Evolutionary conservation across 2,113 vertebrate species (phyloP).

Genomic region (Chionis minor): DNA sequence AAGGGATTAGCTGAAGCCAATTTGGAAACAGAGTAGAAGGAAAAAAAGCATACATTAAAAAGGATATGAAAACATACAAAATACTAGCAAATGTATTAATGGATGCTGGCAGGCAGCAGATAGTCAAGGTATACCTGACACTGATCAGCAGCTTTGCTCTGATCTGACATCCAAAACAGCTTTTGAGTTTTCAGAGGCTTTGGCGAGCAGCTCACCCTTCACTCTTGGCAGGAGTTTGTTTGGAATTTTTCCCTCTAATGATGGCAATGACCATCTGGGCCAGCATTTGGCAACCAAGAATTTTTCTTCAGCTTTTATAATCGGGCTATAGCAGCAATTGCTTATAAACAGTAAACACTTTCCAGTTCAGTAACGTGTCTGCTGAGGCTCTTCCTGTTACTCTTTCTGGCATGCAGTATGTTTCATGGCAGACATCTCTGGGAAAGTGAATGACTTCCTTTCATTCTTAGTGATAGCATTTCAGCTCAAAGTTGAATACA

Average conservation of each 20-base stretch:
- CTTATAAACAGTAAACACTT: neutral
- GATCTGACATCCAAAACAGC: neutral
- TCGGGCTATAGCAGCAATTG: neutral
- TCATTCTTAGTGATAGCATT: neutral
- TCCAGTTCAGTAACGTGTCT: neutral
- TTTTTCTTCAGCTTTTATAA: slow-evolving; percentile 9
- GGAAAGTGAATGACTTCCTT: neutral
- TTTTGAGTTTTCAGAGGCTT: neutral
- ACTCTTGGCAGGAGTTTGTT: neutral
- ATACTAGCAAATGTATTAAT: neutral
- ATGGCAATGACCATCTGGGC: neutral
- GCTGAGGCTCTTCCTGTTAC: neutral
- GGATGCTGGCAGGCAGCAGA: neutral
- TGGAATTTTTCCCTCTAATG: neutral
- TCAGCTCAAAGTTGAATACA: neutral
- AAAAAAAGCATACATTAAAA: neutral
- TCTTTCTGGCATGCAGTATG: neutral
- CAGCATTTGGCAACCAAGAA: neutral
- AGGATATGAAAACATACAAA: neutral
- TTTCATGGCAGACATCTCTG: neutral
- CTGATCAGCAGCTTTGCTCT: neutral
- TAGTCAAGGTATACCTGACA: neutral
- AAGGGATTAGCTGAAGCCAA: neutral
- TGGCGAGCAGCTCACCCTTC: neutral
- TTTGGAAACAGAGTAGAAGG: neutral